Evolutionary conservation across 2,888 invertebrate genomes (phyloP), one percentile per base, ranked within the genome.

Genomic region (Anoncus sp.): DNA sequence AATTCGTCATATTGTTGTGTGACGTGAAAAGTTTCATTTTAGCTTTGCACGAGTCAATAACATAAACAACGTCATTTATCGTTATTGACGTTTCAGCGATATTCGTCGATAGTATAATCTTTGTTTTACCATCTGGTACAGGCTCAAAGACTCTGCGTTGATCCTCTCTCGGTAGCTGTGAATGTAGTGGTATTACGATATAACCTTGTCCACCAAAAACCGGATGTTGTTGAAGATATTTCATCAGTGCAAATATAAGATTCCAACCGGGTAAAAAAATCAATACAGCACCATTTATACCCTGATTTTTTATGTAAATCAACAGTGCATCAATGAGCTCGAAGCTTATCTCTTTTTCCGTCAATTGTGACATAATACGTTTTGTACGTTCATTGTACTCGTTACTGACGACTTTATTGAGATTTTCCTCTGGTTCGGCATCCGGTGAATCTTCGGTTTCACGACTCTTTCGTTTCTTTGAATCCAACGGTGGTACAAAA

Each of bases 71-170:
- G 89, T 99, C 99, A 91, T 99, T 97, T 83, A 99, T 99, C 0
- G 99, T 99, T 83, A 99, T 97, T 6, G 98, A 98, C 0, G 99
- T 98, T 92, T 99, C 99, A 0, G 99, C 99, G 87, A 99, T 99
- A 91, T 99, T 99, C 2, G 99, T 99, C 0, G 99, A 96, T 16
- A 99, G 92, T 86, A 99, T 99, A 70, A 99, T 96, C 94, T 99
- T 99, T 2, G 96, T 97, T 6, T 98, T 94, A 6, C 96, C 95
- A 0, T 93, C 92, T 0, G 97, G 96, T 0, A 98, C 97, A 0
- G 96, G 94, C 31, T 97, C 95, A 90, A 99, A 99, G 10, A 99
- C 99, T 87, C 94, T 95, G 80, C 96, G 95, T 91, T 99, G 99
- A 88, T 99, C 99, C 81, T 98, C 98, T 53, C 98, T 93, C 0